Evolutionary conservation across 2,888 invertebrate species (phyloP).

Genomic region (Dasysyrphus albostriatus): DNA sequence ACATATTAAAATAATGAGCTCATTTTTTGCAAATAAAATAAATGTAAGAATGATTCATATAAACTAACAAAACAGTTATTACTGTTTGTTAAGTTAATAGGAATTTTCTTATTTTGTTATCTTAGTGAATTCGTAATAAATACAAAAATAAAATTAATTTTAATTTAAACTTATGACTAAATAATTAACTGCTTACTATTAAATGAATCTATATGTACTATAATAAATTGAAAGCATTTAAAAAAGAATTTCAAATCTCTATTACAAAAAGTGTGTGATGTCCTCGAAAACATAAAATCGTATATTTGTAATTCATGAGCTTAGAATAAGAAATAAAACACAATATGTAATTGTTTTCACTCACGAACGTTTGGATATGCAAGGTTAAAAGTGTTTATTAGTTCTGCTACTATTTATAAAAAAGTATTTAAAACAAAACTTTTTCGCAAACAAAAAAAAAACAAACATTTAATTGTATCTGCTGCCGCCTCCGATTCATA

Average conservation of each 20-base stretch:
- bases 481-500: slow-evolving; percentile 42
- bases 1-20: neutral
- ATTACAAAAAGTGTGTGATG: neutral
- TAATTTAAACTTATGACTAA: neutral
- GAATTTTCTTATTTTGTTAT: slow-evolving; percentile 39
- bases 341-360: slow-evolving; percentile 48
- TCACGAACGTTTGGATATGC: slow-evolving; percentile 69
- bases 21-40: neutral
- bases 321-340: slow-evolving; percentile 45
- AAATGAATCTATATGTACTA: neutral
- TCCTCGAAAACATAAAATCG: slow-evolving; percentile 2
- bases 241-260: neutral
- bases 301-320: slow-evolving; percentile 65
- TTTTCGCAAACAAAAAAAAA: neutral
- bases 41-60: slow-evolving; percentile 45
- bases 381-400: slow-evolving; percentile 52
- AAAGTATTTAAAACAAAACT: slow-evolving; percentile 17
- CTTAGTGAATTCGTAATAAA: neutral
- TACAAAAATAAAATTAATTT: neutral
- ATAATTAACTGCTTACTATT: slow-evolving; percentile 2
- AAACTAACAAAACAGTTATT: slow-evolving; percentile 34
- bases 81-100: slow-evolving; percentile 38
- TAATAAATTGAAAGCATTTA: neutral
- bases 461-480: slow-evolving; percentile 21
- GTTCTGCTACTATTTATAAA: slow-evolving; percentile 43